These are phyloP conservation scores for Homarus gammarus DNA, from an alignment of 2,888 invertebrate species.

Conservation along the genomic window DNA sequence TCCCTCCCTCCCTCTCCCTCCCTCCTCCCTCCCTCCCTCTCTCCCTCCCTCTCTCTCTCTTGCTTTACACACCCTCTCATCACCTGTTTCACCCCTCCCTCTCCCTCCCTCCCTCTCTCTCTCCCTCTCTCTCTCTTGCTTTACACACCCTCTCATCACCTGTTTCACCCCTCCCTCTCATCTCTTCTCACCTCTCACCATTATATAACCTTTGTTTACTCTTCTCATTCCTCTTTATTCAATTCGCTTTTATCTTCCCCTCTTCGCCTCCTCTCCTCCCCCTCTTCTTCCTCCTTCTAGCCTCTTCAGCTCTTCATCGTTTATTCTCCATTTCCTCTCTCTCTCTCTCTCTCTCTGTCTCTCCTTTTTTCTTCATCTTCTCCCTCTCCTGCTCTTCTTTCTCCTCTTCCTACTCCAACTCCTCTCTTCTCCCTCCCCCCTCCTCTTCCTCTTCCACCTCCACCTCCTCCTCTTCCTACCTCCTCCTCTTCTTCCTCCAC, in stretches of 20 bases:
- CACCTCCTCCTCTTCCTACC: neutral
- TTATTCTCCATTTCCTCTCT: neutral
- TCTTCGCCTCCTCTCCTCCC: slow-evolving; percentile 2
- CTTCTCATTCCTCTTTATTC: neutral
- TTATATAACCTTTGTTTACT: neutral
- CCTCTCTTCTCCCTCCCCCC: neutral
- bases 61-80: neutral
- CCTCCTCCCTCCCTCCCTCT: neutral
- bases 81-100: neutral
- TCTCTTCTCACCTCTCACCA: neutral
- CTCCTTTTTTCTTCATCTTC: neutral
- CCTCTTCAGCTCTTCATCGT: slow-evolving; percentile 4
- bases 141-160: neutral
- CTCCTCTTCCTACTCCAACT: neutral
- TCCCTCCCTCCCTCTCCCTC: neutral
- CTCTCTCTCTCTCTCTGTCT: neutral
- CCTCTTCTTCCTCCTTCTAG: neutral
- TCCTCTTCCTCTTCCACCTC: neutral
- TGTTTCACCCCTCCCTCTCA: neutral
- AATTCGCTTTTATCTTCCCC: neutral
- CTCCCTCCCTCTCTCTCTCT: neutral
- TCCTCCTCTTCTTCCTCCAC: neutral
- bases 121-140: neutral
- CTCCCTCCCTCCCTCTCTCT: neutral
- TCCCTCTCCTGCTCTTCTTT: neutral